Conservation (phyloP, 2,113 vertebrate genomes). For the Corvus moneduloides region DNA sequence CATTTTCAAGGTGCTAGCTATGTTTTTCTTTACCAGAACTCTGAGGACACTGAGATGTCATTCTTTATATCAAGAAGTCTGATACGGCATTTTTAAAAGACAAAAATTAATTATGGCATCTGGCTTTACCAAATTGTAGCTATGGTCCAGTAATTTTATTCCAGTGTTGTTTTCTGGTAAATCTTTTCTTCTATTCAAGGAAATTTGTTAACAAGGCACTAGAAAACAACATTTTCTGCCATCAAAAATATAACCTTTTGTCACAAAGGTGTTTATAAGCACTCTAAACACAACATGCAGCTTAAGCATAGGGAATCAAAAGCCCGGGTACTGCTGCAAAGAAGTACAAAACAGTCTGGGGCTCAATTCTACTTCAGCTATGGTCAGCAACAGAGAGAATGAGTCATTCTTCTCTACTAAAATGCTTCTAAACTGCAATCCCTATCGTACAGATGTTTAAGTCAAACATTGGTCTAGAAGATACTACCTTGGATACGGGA, state of each 20-base stretch:
- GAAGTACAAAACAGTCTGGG: neutral
- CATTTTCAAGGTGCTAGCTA: neutral
- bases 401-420: neutral
- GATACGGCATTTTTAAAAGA: neutral
- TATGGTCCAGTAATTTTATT: neutral
- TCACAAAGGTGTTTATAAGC: neutral
- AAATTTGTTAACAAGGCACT: neutral
- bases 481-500: neutral
- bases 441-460: neutral
- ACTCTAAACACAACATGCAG: neutral
- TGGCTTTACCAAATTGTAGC: neutral
- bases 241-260: neutral
- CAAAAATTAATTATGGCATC: neutral
- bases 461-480: neutral
- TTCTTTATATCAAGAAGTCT: neutral
- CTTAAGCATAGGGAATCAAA: neutral
- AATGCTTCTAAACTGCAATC: neutral
- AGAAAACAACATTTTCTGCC: neutral
- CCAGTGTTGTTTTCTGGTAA: neutral
- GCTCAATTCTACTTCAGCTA: neutral
- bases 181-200: neutral
- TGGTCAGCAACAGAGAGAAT: neutral
- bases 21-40: neutral
- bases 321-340: neutral
- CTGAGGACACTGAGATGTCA: neutral